phyloP scores from a whole-genome alignment of 2,888 invertebrate species.

The Nemotelus nigrinus region DNA sequence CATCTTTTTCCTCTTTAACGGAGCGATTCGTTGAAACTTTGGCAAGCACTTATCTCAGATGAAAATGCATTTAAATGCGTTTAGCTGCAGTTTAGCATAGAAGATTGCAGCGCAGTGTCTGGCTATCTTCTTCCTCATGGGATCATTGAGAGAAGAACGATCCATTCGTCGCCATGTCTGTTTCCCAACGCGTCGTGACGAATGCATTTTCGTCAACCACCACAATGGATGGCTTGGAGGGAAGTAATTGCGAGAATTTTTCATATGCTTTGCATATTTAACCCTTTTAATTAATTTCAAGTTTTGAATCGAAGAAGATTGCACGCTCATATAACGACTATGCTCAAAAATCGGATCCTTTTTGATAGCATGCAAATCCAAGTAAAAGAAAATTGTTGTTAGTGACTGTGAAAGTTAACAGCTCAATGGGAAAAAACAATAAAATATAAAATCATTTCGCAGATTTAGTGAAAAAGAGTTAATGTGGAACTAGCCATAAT shows the following conservation, averaged over 20 bases:
- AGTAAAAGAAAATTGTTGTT: too few species aligned
- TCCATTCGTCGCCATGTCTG: constrained; percentile 33
- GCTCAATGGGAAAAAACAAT: too few species aligned
- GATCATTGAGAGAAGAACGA: constrained; percentile 18
- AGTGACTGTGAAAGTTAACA: too few species aligned
- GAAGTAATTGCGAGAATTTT: too few species aligned
- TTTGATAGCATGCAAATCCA: too few species aligned
- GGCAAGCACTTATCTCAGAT: constrained; percentile 43
- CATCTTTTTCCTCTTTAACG: constrained; percentile 47
- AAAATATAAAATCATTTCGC: too few species aligned
- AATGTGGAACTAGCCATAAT: too few species aligned
- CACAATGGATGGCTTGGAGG: neutral
- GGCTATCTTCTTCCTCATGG: neutral
- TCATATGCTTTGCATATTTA: neutral
- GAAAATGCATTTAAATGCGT: constrained; percentile 27
- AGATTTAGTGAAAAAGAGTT: too few species aligned
- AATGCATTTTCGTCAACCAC: constrained; percentile 34
- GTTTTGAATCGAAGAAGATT: too few species aligned
- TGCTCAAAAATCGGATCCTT: too few species aligned
- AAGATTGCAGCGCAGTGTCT: neutral
- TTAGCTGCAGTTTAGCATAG: neutral
- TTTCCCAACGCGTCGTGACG: constrained; percentile 32
- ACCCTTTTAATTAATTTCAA: neutral
- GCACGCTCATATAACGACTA: too few species aligned
- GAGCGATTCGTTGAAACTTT: constrained; percentile 46